Evolutionary conservation across 2,888 invertebrate genomes (phyloP), one percentile per base, ranked within the genome.

Genomic region (Drosophila cracens): DNA sequence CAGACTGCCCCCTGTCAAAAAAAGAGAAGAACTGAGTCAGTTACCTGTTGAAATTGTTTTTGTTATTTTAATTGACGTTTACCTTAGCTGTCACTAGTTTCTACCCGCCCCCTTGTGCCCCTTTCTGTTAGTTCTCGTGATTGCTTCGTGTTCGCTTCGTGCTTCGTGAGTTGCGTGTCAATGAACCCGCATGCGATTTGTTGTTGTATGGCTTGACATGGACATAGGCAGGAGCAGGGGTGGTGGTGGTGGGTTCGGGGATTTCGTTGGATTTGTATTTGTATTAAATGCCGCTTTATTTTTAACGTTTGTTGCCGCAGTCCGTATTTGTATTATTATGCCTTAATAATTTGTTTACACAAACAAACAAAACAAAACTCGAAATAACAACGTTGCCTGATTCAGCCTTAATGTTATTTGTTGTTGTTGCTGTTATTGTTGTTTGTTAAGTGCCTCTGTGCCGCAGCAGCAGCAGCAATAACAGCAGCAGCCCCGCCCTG

Each of bases 141-240:
- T 56, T 66, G 84, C 67, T 71, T 65, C 65, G 66, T 67, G 56
- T 29, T 25, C 59, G n/a, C 21, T 31, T 34, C 51, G 48, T 65
- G 59, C 46, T 11, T 64, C 76, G 76, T 80, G 86, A 73, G 70
- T 58, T 73, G 81, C 83, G 86, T 90, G 87, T 87, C 90, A 87
- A 88, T 87, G 87, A 87, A 87, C 87, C 74, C 76, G 68, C 86
- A 80, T 82, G 87, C 89, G 73, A 89, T 89, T 89, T 84, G 78
- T 81, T 79, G 67, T 81, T 82, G 76, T 82, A 87, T 82, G 85
- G 89, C 87, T 85, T 85, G 70, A 60, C 78, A 65, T 71, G 59
- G n/a, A 54, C 46, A 46, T 38, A 43, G 4, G 2, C 25, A 31
- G 10, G 7, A 36, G 36, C 21, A 46, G 43, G 59, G 38, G 29